A percentile compares a stretch with the other conserved stretches of the same genome.
phyloP scores from a whole-genome alignment of 2,113 vertebrate species.

The Zosterops pallidus region DNA sequence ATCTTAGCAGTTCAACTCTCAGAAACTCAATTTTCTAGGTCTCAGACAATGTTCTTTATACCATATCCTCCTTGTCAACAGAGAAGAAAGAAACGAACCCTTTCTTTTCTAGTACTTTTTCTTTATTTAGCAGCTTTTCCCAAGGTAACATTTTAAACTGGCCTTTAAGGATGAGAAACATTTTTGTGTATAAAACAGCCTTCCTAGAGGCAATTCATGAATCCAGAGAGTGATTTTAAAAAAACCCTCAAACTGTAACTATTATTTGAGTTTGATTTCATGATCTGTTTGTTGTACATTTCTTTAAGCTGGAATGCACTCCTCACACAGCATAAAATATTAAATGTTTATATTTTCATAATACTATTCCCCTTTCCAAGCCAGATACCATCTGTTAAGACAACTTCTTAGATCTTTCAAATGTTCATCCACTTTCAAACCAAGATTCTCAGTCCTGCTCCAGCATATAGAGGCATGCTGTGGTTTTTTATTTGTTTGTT shows the following conservation, averaged over 20 bases:
- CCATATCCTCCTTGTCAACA: background rate
- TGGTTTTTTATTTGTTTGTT: background rate
- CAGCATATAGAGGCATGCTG: background rate
- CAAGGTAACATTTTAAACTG: background rate
- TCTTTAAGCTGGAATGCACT: background rate
- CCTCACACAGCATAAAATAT: background rate
- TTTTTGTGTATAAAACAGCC: background rate
- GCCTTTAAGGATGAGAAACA: background rate
- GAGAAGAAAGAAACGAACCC: background rate
- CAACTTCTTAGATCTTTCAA: background rate
- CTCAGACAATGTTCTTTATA: background rate
- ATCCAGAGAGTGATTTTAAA: rapidly evolving
- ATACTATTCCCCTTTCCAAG: background rate
- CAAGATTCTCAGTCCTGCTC: background rate
- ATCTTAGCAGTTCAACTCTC: background rate
- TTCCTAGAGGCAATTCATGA: background rate
- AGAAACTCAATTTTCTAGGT: background rate
- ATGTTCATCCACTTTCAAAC: background rate
- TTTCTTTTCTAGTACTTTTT: background rate
- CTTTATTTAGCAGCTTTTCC: background rate
- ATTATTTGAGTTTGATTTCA: background rate
- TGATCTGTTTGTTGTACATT: background rate
- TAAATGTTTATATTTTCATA: background rate
- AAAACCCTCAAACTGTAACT: background rate
- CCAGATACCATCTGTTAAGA: background rate